Evolutionary conservation across 2,888 invertebrate species (phyloP), one percentile per base, ranked within the genome.

Genomic region (Phymatocera aterrima): DNA sequence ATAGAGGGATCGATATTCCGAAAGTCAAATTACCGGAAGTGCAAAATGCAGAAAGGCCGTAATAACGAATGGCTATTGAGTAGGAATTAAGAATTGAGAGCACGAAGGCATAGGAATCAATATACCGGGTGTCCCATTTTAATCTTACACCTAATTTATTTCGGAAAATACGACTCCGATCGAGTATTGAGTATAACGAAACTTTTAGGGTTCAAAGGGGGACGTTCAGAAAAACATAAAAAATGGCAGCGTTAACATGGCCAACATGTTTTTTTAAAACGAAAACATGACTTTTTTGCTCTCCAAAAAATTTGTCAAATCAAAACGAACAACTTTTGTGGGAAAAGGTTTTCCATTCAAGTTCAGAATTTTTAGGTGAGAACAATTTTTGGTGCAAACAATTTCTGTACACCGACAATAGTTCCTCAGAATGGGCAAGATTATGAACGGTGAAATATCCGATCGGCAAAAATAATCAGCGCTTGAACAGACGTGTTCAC

Each of bases 81-180:
- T n/a, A n/a, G n/a, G n/a, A n/a, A n/a, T n/a, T n/a, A n/a, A n/a
- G n/a, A n/a, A n/a, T n/a, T n/a, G n/a, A n/a, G n/a, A n/a, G n/a
- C n/a, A n/a, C n/a, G n/a, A n/a, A n/a, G n/a, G n/a, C n/a, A n/a
- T n/a, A n/a, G n/a, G n/a, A n/a, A n/a, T n/a, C n/a, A n/a, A n/a
- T n/a, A n/a, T n/a, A n/a, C n/a, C n/a, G n/a, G 51, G 51, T 51
- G 51, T 51, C 51, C 51, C 18, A 51, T 51, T 51, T 8, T 51
- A 51, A 51, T 51, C 51, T 51, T 51, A 51, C 51, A 51, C 51
- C 51, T 51, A n/a, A 51, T 51, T 51, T n/a, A 51, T 51, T n/a
- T n/a, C 51, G 51, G 18, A 51, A n/a, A 51, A 51, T 51, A 51
- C 51, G 10, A n/a, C 51, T n/a, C 51, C 15, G 51, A 51, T 51